phyloP scores from a whole-genome alignment of 2,113 vertebrate genomes.

The Cynoglossus semilaevis region DNA sequence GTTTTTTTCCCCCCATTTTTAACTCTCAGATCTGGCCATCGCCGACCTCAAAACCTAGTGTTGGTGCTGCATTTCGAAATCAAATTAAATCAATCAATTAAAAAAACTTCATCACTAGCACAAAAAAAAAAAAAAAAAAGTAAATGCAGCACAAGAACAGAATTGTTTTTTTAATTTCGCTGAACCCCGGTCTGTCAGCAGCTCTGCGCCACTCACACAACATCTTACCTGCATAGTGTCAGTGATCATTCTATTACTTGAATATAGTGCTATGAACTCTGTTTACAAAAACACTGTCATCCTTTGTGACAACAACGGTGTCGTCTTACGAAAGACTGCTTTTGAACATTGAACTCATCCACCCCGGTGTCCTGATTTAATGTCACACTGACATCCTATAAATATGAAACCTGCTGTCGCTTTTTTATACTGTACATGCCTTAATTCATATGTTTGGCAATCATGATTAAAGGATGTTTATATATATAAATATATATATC shows the following conservation, averaged over 20 bases:
- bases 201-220: slow-evolving; percentile 71
- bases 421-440: slow-evolving; percentile 98
- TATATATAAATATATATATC: slow-evolving; percentile 58
- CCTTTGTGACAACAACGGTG: slow-evolving; percentile 84
- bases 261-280: slow-evolving; percentile 96
- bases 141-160: neutral
- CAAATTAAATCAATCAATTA: no score
- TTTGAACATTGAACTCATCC: slow-evolving; percentile 85
- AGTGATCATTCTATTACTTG: slow-evolving; percentile 96
- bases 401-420: slow-evolving; percentile 89
- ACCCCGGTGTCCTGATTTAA: slow-evolving; percentile 84
- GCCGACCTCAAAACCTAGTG: no score
- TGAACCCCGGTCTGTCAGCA: slow-evolving; percentile 27
- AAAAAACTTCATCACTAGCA: no score
- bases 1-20: no score
- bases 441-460: slow-evolving; percentile 99
- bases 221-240: slow-evolving; percentile 83
- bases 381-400: slow-evolving; percentile 77
- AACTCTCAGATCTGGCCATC: no score
- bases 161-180: neutral
- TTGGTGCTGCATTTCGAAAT: no score
- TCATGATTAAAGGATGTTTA: slow-evolving; percentile 93
- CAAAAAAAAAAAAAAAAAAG: no score
- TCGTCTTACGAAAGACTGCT: slow-evolving; percentile 83
- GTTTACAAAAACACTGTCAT: slow-evolving; percentile 93